Conservation (phyloP, 2,888 invertebrate species). For the Baronia brevicornis region DNA sequence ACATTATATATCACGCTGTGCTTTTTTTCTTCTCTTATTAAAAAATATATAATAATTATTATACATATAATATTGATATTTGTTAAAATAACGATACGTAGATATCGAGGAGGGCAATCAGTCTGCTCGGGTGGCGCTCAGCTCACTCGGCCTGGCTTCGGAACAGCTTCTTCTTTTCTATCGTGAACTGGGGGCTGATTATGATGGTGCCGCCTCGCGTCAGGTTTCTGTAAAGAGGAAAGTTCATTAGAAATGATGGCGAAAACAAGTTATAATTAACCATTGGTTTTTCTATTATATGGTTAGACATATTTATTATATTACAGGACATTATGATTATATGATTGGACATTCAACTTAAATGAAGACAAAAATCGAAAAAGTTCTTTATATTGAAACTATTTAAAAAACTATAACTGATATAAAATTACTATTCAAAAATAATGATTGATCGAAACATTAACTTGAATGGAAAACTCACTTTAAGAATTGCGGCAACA, state of each 20-base stretch:
- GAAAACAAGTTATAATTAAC: too few relatives aligned
- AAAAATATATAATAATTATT: constrained; percentile 70
- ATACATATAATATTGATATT: constrained; percentile 74
- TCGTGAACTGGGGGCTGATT: constrained; percentile 90
- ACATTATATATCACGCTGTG: constrained; percentile 76
- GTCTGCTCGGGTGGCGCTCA: constrained; percentile 60
- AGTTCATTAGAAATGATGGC: constrained; percentile 12
- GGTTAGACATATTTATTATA: too few relatives aligned
- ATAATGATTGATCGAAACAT: constrained; percentile 3
- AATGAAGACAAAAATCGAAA: too few relatives aligned
- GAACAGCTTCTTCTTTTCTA: constrained; percentile 95
- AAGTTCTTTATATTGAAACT: too few relatives aligned
- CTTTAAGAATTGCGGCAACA: constrained; percentile 93
- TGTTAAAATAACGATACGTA: constrained; percentile 73
- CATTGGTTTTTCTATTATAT: too few relatives aligned
- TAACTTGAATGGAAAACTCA: constrained; percentile 66
- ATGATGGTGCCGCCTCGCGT: constrained; percentile 90
- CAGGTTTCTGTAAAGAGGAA: constrained; percentile 80
- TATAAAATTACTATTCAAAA: constrained; percentile 3
- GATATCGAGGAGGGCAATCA: constrained; percentile 71
- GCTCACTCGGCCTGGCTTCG: constrained; percentile 79
- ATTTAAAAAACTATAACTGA: too few relatives aligned
- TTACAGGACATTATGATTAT: too few relatives aligned
- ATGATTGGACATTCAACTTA: too few relatives aligned
- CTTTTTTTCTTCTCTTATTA: constrained; percentile 70